These are phyloP conservation scores for Crenichthys baileyi DNA, from an alignment of 2,797 vertebrate species.

Conservation along the genomic window DNA sequence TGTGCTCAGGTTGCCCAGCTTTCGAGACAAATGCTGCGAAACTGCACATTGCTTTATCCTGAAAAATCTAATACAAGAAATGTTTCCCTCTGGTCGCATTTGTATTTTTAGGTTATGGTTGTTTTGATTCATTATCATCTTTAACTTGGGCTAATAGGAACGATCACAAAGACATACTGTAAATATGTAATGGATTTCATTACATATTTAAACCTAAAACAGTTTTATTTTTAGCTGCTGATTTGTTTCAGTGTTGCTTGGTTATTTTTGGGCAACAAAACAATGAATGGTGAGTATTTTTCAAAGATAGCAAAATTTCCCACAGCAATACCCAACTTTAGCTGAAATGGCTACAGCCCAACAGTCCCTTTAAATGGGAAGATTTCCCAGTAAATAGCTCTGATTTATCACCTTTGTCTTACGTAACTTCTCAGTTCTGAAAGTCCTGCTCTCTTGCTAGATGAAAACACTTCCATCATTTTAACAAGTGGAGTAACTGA, in stretches of 20 bases:
- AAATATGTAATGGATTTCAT: not conserved
- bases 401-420: not conserved
- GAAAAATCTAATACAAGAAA: not conserved
- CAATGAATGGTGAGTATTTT: not conserved
- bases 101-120: too few species aligned
- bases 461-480: not conserved
- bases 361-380: not conserved
- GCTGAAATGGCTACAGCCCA: not conserved
- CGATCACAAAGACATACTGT: not conserved
- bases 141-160: not conserved
- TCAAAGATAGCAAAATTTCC: not conserved
- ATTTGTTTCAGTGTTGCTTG: not conserved
- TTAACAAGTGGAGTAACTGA: not conserved
- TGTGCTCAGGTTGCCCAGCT: not conserved
- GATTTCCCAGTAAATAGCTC: not conserved
- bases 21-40: not conserved
- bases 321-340: not conserved
- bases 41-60: not conserved
- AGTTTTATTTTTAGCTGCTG: not conserved
- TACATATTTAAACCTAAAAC: not conserved
- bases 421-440: not conserved
- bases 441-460: not conserved
- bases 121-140: not conserved
- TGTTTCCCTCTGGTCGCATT: not conserved
- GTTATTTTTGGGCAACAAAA: conserved; percentile 4